phyloP scores from a whole-genome alignment of 1,140 invertebrate genomes.

The Aphelenchoides avenae region DNA sequence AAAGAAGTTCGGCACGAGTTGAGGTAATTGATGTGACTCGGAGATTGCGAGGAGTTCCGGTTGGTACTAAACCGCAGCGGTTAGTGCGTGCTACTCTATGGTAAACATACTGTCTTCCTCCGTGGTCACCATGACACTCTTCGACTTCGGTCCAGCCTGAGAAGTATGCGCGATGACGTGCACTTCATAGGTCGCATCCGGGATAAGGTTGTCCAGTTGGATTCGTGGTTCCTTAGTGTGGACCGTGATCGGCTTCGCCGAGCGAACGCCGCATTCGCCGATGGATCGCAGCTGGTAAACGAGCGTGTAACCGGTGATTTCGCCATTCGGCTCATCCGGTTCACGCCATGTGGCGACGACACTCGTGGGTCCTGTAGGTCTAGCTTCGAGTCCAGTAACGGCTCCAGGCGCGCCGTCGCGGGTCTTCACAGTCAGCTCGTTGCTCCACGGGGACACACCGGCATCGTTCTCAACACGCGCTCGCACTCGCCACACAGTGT shows the following conservation, averaged over 20 bases:
- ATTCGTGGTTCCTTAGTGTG: conserved; percentile 29
- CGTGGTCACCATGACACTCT: conserved; percentile 48
- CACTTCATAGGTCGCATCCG: conserved; percentile 57
- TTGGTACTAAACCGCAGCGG: conserved; percentile 31
- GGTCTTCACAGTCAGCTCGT: conserved; percentile 46
- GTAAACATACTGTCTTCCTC: conserved; percentile 44
- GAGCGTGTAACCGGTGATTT: conserved; percentile 59
- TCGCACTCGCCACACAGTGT: conserved; percentile 54
- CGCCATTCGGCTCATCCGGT: conserved; percentile 54
- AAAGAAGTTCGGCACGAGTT: conserved; percentile 52
- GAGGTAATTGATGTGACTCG: conserved; percentile 51
- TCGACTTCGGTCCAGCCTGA: conserved; percentile 50
- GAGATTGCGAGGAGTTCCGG: conserved; percentile 51
- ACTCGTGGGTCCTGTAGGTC: conserved; percentile 39
- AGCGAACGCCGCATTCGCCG: conserved; percentile 52
- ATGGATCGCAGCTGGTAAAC: conserved; percentile 56
- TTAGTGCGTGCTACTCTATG: not conserved
- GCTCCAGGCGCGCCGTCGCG: conserved; percentile 53
- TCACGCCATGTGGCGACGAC: conserved; percentile 41
- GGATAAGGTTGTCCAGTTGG: conserved; percentile 47
- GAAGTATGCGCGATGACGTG: conserved; percentile 56
- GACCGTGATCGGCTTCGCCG: conserved; percentile 45
- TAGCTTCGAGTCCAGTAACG: conserved; percentile 43
- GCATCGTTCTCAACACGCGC: conserved; percentile 56
- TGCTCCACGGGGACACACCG: conserved; percentile 53